These are phyloP conservation scores for Laterallus jamaicensis DNA, from an alignment of 2,113 vertebrate genomes.

Conservation along the genomic window DNA sequence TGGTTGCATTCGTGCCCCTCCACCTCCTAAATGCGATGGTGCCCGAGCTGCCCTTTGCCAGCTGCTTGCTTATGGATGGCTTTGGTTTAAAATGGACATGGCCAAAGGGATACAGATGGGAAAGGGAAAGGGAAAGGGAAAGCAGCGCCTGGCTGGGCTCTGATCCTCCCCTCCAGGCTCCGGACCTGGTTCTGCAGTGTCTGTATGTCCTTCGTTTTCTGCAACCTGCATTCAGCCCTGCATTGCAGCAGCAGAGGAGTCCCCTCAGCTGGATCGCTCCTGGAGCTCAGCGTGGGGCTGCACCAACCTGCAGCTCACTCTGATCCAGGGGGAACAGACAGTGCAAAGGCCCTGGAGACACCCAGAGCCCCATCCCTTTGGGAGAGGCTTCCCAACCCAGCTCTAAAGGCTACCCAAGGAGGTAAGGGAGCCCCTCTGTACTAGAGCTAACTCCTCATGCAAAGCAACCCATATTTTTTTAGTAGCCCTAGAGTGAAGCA, in stretches of 20 bases:
- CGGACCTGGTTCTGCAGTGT: constrained; percentile 59
- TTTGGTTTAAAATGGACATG: neutral
- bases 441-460: neutral
- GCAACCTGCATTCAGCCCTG: constrained; percentile 71
- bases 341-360: neutral
- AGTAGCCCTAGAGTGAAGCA: neutral
- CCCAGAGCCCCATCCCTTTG: neutral
- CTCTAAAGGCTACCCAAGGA: neutral
- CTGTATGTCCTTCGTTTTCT: constrained; percentile 67
- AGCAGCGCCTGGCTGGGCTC: neutral
- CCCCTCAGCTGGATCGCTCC: constrained; percentile 10
- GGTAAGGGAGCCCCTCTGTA: rapidly evolving
- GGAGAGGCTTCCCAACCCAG: neutral
- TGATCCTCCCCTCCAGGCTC: constrained; percentile 34
- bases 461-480: neutral
- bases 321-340: neutral
- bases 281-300: neutral
- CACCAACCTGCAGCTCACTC: neutral
- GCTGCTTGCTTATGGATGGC: neutral
- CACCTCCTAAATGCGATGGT: neutral
- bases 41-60: neutral
- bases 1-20: neutral
- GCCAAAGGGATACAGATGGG: neutral
- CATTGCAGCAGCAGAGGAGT: constrained; percentile 72
- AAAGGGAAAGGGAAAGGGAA: rapidly evolving